Conservation (phyloP, 2,113 vertebrate genomes). For the Coregonus clupeaformis region DNA sequence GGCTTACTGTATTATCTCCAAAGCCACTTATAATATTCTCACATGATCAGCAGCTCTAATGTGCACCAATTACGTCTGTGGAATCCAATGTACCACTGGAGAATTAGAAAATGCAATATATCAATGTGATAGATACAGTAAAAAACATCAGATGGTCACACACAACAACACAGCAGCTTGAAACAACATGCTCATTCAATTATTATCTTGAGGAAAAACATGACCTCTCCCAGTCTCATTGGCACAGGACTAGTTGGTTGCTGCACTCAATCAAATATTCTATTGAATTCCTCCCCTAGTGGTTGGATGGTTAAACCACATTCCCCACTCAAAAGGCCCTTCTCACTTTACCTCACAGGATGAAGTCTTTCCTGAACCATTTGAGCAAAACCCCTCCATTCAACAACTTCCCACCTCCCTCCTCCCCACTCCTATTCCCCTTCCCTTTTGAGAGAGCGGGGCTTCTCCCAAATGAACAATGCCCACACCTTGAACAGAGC, state of each 20-base stretch:
- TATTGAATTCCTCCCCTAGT: conserved; percentile 39
- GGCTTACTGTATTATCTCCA: conserved; percentile 35
- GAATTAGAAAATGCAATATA: conserved; percentile 18
- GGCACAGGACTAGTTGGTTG: no score
- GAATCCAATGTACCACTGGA: background rate
- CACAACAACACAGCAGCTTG: background rate
- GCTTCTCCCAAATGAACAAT: conserved; percentile 55
- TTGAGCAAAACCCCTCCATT: conserved; percentile 61
- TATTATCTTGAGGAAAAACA: conserved; percentile 39
- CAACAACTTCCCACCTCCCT: conserved; percentile 31
- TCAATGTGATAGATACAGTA: conserved; percentile 12
- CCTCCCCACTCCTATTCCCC: conserved; percentile 40
- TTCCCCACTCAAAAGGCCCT: background rate
- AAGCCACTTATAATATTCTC: conserved; percentile 34
- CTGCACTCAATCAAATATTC: background rate
- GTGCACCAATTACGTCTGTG: conserved; percentile 51
- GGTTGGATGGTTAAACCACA: conserved; percentile 43
- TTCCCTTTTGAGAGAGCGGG: conserved; percentile 47
- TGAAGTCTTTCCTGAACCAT: conserved; percentile 65
- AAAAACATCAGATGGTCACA: background rate
- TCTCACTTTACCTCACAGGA: conserved; percentile 56
- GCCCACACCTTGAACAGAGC: conserved; percentile 69
- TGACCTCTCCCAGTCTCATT: conserved; percentile 30
- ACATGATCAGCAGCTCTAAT: conserved; percentile 57
- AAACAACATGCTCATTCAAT: background rate